Percentiles rank a stretch among this genome's conserved stretches.
These are phyloP conservation scores for Nannospalax galili DNA, from an alignment of 2,113 vertebrate genomes.

Conservation along the genomic window DNA sequence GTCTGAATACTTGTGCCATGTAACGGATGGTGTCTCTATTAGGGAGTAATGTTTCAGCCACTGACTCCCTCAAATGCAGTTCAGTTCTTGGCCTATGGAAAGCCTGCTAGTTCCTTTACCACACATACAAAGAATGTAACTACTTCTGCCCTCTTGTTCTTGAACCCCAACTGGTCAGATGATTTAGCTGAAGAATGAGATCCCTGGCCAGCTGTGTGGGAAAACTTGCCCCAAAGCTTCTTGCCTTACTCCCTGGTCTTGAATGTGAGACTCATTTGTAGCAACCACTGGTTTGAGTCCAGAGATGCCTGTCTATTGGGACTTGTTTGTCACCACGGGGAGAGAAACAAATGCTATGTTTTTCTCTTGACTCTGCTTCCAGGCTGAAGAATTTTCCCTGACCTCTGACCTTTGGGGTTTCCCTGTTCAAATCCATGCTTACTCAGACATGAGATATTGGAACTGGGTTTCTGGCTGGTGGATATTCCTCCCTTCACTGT, in stretches of 20 bases:
- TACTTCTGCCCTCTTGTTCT: background rate
- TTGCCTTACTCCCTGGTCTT: background rate
- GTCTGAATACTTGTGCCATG: background rate
- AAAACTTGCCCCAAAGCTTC: conserved; percentile 17
- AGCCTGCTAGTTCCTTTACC: background rate
- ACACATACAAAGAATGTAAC: conserved; percentile 3
- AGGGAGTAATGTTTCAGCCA: background rate
- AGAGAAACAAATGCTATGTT: conserved; percentile 22
- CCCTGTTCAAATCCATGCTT: conserved; percentile 1
- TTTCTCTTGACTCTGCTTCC: background rate
- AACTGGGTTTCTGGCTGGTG: background rate
- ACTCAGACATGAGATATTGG: conserved; percentile 2
- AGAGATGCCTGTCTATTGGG: background rate
- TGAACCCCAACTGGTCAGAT: background rate
- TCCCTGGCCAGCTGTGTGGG: conserved; percentile 44
- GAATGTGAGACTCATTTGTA: background rate
- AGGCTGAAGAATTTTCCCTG: conserved; percentile 9
- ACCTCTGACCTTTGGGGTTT: conserved; percentile 53
- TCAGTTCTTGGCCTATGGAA: background rate
- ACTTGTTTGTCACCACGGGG: background rate
- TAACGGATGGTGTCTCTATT: accelerated
- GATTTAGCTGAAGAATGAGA: background rate
- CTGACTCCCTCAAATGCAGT: background rate
- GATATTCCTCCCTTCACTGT: background rate
- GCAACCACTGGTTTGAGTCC: background rate